These are phyloP conservation scores for Chymomyza costata DNA, from an alignment of 1,140 invertebrate genomes.

Conservation along the genomic window DNA sequence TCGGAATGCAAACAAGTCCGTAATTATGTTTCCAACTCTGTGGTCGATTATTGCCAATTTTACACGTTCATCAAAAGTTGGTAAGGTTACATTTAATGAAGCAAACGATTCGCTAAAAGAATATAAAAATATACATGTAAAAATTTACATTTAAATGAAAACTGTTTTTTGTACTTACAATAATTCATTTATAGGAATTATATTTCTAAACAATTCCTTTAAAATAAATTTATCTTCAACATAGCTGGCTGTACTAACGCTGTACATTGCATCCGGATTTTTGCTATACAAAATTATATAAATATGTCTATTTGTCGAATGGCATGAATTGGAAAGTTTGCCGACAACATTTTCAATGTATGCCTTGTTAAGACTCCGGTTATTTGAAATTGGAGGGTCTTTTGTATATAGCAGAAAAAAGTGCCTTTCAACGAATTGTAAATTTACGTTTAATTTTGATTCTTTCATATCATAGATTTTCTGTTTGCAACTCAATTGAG, in stretches of 20 bases:
- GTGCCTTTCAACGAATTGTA: conserved; percentile 29
- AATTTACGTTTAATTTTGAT: conserved; percentile 1
- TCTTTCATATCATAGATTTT: conserved; percentile 14
- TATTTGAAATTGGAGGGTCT: conserved; percentile 21
- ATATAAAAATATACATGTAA: background rate
- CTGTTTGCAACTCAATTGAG: conserved; percentile 33
- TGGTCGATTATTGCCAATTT: conserved; percentile 45
- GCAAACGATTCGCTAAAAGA: conserved; percentile 39
- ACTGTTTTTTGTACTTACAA: conserved; percentile 37
- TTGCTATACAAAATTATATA: conserved; percentile 54
- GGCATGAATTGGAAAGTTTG: conserved; percentile 40
- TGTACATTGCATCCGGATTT: conserved; percentile 41
- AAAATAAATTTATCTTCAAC: conserved; percentile 35
- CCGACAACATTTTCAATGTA: conserved; percentile 36
- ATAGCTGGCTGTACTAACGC: conserved; percentile 35
- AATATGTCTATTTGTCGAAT: conserved; percentile 38
- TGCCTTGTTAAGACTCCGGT: conserved; percentile 8
- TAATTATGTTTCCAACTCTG: conserved; percentile 52
- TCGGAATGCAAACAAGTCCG: conserved; percentile 63
- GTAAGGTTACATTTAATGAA: conserved; percentile 30
- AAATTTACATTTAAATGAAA: too few species aligned
- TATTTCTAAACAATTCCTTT: conserved; percentile 58
- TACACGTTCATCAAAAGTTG: conserved; percentile 39
- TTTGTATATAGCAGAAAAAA: conserved; percentile 48
- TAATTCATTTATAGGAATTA: conserved; percentile 44